Base-by-base conservation (phyloP, 2,888 invertebrate species). In the Dryadula phaetusa region DNA sequence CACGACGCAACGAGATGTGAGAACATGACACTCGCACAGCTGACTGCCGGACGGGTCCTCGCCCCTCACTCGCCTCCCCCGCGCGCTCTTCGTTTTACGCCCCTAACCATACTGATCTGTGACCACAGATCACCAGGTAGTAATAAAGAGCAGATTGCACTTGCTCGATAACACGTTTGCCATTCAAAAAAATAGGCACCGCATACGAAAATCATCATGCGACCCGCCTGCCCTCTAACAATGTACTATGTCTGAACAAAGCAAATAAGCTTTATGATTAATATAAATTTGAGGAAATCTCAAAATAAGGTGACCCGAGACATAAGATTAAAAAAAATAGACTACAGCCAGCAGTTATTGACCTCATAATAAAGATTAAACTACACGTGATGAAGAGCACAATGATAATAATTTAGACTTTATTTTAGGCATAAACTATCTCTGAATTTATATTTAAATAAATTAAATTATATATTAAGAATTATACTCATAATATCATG, bases 21-120 rank as follows among this genome's bases (percentile, higher is more conserved):
- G 82, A 80, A 83, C 85, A 85, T 88, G 88, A 84, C 87, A 87
- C 84, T 85, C 79, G 86, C 90, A 91, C 92, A 92, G 92, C 92
- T 92, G 92, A 92, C 92, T 91, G 88, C 79, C 86, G 83, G 83
- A 83, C 83, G 79, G 79, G 75, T 76, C 79, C 79, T 81, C 79
- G 77, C 81, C 81, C 82, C 80, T 75, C 78, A 63, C 76, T 68
- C 70, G 62, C 63, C 74, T 69, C 74, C 72, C 49, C 77, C 76
- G 70, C 81, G 64, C 80, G 63, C 79, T 75, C 69, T 61, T 62
- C 79, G 63, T 79, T 75, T 67, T 54, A 72, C 77, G 72, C 73
- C 74, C 75, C 77, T 77, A 75, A 73, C 74, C 69, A 71, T 77
- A 76, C 76, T 72, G 71, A 75, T 76, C 80, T 77, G 75, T 78